A percentile compares a stretch with the other conserved stretches of the same genome.
These are phyloP conservation scores for Tupiocoris notatus DNA, from an alignment of 2,888 invertebrate species.

Conservation along the genomic window DNA sequence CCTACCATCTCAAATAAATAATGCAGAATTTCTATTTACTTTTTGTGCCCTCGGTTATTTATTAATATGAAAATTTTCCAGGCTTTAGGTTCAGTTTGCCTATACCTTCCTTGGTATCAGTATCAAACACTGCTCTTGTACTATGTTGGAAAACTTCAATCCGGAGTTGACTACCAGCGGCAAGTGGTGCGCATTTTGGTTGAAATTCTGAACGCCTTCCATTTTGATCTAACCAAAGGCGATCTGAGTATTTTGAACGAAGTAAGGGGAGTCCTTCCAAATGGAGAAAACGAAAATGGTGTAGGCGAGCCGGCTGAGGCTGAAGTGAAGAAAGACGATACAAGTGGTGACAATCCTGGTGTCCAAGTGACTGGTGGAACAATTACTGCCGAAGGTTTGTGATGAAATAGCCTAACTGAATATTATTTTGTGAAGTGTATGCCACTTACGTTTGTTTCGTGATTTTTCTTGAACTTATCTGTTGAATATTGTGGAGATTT, in stretches of 20 bases:
- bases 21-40: neutral
- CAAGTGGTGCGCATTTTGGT: slow-evolving; percentile 75
- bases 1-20: too few species aligned
- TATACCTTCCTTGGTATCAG: slow-evolving; percentile 82
- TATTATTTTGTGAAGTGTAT: too few species aligned
- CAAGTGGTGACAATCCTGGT: neutral
- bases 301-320: slow-evolving; percentile 50
- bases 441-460: too few species aligned
- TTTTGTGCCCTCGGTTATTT: neutral
- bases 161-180: slow-evolving; percentile 73
- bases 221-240: slow-evolving; percentile 78
- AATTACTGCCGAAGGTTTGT: slow-evolving; percentile 34
- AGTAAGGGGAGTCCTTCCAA: slow-evolving; percentile 40
- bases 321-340: slow-evolving; percentile 38
- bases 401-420: too few species aligned
- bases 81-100: slow-evolving; percentile 72
- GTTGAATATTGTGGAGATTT: too few species aligned
- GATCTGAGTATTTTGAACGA: slow-evolving; percentile 49
- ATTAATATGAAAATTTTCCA: slow-evolving; percentile 48
- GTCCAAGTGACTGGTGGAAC: neutral
- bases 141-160: slow-evolving; percentile 74
- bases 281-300: slow-evolving; percentile 49
- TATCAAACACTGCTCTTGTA: slow-evolving; percentile 79
- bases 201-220: slow-evolving; percentile 83
- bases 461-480: too few species aligned